A percentile compares a stretch with the other conserved stretches of the same genome.
Evolutionary conservation across 2,888 invertebrate species (phyloP).

Genomic region (Nomada ruficornis): DNA sequence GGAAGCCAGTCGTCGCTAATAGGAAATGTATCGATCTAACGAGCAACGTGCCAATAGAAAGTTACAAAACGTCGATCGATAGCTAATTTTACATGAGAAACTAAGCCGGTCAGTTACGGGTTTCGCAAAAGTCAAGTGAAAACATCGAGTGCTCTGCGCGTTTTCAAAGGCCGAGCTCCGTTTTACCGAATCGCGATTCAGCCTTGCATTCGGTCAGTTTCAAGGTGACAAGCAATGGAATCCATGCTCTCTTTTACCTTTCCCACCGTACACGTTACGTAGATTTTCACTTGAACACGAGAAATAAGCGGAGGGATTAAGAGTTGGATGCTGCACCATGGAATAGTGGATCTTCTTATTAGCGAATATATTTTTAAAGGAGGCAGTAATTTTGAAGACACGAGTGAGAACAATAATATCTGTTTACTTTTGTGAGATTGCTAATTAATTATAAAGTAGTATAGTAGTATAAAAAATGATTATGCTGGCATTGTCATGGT

Average conservation of each 20-base stretch:
- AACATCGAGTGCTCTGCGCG: constrained; percentile 40
- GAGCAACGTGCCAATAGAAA: constrained; percentile 64
- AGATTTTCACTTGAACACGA: neutral
- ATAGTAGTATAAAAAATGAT: too few species aligned
- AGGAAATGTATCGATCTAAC: constrained; percentile 43
- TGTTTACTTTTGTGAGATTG: too few species aligned
- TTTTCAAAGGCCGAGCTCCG: constrained; percentile 51
- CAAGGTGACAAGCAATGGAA: constrained; percentile 46
- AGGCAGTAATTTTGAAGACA: too few species aligned
- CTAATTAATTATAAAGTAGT: too few species aligned
- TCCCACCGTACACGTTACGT: neutral
- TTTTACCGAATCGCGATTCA: constrained; percentile 60
- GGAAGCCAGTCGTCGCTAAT: constrained; percentile 23
- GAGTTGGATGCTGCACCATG: too few species aligned
- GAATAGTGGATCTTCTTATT: too few species aligned
- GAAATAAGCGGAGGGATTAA: neutral
- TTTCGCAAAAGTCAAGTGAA: constrained; percentile 64
- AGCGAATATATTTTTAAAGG: too few species aligned
- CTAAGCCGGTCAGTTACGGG: constrained; percentile 24
- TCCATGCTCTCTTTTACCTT: constrained; percentile 13
- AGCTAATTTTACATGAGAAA: constrained; percentile 55
- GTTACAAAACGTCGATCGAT: constrained; percentile 66
- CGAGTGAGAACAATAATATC: too few species aligned
- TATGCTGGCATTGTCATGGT: too few species aligned
- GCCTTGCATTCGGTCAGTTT: constrained; percentile 68